Base-by-base conservation (phyloP, 2,113 vertebrate genomes). In the Tachuris rubrigastra region DNA sequence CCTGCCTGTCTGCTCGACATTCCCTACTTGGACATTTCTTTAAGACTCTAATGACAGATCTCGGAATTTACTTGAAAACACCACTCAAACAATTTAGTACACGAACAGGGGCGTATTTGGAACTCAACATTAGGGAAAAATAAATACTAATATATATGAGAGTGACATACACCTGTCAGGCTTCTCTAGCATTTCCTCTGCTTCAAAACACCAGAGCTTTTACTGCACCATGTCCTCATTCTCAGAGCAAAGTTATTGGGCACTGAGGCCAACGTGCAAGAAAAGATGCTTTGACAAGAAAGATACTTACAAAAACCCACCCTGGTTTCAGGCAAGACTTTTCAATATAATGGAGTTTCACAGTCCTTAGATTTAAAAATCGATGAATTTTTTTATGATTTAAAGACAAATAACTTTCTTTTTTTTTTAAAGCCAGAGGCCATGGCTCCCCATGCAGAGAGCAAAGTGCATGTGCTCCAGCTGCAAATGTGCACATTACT, bases 401-500 rank as follows among this genome's bases (percentile, higher is more conserved):
- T 90, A 59, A 69, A 85, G 75, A 76, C 20, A 85, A 93, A 22
- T 83, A 82, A 67, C 21, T 67, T 66, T 31, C 18, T 85, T 79
- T 85, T 89, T 72, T 89, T 25, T n/a, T n/a, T n/a, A n/a, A 87
- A 75, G 68, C 16, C 52, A 72, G 53, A 82, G 75, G 75, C 63
- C 90, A 73, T 0, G 2, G 58, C 75, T 93, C 53, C 62, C 87
- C 12, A 20, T 4, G 59, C 30, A 82, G 47, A 79, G 59, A 83
- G 84, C 68, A 47, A 91, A 87, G 44, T 28, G 33, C 59, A 59
- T 22, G 35, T 0, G 4, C 33, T 22, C 0, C 1, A 72, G 78
- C 74, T 42, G 44, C 62, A 87, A 33, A 39, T 0, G 0, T 9
- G 49, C 62, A 58, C 7, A 1, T 27, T 15, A 49, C n/a, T 14